Evolutionary conservation across 2,797 vertebrate species (phyloP).

Genomic region (Coreius guichenoti): DNA sequence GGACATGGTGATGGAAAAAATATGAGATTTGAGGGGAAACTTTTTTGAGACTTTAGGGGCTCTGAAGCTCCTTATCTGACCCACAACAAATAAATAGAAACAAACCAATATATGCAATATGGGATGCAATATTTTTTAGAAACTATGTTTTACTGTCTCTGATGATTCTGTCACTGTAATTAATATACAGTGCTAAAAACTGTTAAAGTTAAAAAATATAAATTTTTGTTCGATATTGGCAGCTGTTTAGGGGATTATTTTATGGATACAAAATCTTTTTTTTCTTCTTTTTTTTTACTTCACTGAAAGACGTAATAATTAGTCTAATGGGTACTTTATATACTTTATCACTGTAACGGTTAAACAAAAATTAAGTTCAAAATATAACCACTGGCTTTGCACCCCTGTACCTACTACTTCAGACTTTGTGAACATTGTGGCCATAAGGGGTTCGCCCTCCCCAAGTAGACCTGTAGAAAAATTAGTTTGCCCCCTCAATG

Average conservation of each 20-base stretch:
- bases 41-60: neutral
- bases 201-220: neutral
- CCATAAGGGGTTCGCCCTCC: too few relatives aligned
- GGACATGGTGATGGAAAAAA: neutral
- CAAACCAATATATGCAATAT: conserved; percentile 67
- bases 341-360: too few relatives aligned
- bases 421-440: too few relatives aligned
- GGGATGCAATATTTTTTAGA: neutral
- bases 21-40: neutral
- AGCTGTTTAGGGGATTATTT: neutral
- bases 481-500: too few relatives aligned
- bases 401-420: too few relatives aligned
- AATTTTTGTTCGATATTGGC: neutral
- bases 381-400: too few relatives aligned
- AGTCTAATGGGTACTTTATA: too few relatives aligned
- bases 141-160: neutral
- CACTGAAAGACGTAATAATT: neutral
- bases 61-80: neutral
- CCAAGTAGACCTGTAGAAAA: too few relatives aligned
- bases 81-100: neutral
- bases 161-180: neutral
- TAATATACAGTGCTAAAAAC: neutral
- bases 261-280: neutral
- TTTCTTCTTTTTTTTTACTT: neutral
- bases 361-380: too few relatives aligned